These are phyloP conservation scores for Falco biarmicus DNA, from an alignment of 2,797 vertebrate genomes.

Conservation along the genomic window DNA sequence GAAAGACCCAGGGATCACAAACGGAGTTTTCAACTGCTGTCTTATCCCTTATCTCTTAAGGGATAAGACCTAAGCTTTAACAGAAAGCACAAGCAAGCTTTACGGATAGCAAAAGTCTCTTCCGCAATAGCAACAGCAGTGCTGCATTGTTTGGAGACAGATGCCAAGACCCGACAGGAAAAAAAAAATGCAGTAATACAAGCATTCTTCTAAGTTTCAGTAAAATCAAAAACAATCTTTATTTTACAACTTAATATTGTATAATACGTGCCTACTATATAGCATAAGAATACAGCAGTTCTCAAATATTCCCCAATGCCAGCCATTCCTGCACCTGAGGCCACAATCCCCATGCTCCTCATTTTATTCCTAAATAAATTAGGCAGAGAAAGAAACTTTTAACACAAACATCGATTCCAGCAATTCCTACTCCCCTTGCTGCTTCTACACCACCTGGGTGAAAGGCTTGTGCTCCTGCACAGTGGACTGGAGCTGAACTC, in stretches of 20 bases:
- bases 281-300: neutral
- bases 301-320: neutral
- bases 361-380: neutral
- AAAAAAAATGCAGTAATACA: neutral
- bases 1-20: neutral
- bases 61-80: neutral
- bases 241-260: neutral
- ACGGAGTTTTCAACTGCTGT: neutral
- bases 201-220: neutral
- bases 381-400: neutral
- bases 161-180: neutral
- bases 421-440: neutral
- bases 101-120: neutral
- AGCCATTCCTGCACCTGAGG: neutral
- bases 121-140: neutral
- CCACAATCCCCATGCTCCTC: neutral
- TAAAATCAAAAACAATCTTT: neutral
- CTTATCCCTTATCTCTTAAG: neutral
- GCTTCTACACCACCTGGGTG: neutral
- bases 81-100: neutral
- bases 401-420: neutral
- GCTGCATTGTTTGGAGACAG: neutral
- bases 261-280: neutral
- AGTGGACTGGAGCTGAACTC: neutral
- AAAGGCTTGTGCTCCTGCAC: neutral